Conservation (phyloP, 2,888 invertebrate species). For the Tanypteryx hageni region DNA sequence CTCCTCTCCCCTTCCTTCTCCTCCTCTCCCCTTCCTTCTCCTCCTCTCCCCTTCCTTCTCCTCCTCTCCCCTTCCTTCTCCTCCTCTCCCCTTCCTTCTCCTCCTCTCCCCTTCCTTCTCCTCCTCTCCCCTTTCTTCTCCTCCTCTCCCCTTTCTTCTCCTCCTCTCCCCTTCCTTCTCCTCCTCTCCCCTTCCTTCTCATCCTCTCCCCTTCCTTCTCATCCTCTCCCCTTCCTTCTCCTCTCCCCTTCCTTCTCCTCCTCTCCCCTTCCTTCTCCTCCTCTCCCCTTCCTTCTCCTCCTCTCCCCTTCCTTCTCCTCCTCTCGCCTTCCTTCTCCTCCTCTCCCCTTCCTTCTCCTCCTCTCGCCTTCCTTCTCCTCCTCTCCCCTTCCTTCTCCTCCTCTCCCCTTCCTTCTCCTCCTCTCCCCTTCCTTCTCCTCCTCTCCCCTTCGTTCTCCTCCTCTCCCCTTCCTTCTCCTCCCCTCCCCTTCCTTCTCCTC, state of each 20-base stretch:
- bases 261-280: background rate
- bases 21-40: background rate
- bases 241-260: background rate
- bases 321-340: background rate
- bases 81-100: background rate
- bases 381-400: background rate
- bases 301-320: background rate
- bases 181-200: background rate
- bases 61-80: background rate
- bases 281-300: background rate
- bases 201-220: background rate
- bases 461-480: background rate
- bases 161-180: background rate
- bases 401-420: background rate
- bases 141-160: background rate
- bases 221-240: background rate
- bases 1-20: background rate
- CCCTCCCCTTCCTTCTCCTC: background rate
- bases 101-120: background rate
- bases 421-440: background rate
- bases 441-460: background rate
- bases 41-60: background rate
- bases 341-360: background rate
- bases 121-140: background rate
- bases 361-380: background rate